Evolutionary conservation across 1,140 invertebrate genomes (phyloP), one percentile per base, ranked within the genome.

Genomic region (Nymphalis io): DNA sequence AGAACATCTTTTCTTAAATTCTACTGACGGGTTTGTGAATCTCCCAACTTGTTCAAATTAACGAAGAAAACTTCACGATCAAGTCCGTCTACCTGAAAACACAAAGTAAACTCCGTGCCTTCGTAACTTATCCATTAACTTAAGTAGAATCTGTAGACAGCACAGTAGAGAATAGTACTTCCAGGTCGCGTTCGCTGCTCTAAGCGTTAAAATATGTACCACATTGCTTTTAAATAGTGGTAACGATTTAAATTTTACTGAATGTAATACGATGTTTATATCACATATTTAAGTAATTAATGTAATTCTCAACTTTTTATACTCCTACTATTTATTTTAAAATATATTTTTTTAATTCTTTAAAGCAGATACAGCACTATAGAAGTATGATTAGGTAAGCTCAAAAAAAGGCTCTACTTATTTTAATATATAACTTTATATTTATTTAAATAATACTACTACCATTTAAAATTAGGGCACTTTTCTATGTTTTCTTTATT

Each of bases 121-220:
- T 86, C 81, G 79, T 83, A 91, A 91, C 89, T 91, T 91, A 88
- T 88, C 89, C 88, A 91, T 91, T 91, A 91, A 89, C 80, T 89
- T 91, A 88, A 91, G 89, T 91, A 90, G 86, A 87, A 91, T 89
- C 88, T 88, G 87, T 89, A 90, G 89, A 90, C 85, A 87, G 85
- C 84, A 85, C 65, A 74, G 76, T 75, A 81, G 82, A 84, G 81
- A 84, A 85, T 82, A 86, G 79, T 84, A 78, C 68, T 78, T 78
- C 68, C 61, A 69, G 75, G 69, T 74, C 75, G 75, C 79, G 75
- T 80, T 87, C 73, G 77, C 64, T 71, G 85, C 80, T 87, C 85
- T 79, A 78, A 84, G 80, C 83, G 78, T 78, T 83, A 81, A 87
- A 87, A 87, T 80, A 73, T 87, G 70, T 80, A 70, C 73, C 21